phyloP scores from a whole-genome alignment of 2,797 vertebrate species.

The Hapalemur alaotrensis region DNA sequence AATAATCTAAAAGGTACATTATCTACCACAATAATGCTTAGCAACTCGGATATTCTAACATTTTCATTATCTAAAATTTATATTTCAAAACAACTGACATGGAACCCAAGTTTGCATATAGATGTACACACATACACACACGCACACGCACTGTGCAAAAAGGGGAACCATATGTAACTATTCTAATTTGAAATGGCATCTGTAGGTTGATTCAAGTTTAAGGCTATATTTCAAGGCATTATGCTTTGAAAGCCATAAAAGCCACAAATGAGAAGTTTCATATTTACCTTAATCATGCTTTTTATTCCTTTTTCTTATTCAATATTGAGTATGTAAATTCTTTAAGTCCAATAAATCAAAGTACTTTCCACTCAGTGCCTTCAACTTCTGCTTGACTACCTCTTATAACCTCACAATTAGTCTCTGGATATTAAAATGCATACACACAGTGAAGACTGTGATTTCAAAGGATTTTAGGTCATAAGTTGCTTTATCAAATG shows the following conservation, averaged over 20 bases:
- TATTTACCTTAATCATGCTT: conserved; percentile 59
- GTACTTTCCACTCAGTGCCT: conserved; percentile 65
- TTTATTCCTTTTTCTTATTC: conserved; percentile 60
- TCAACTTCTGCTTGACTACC: conserved; percentile 63
- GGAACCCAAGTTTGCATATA: background rate
- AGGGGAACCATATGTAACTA: conserved; percentile 2
- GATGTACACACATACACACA: background rate
- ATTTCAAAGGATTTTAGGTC: conserved; percentile 73
- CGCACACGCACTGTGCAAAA: conserved; percentile 12
- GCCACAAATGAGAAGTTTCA: conserved; percentile 64
- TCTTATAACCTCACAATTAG: conserved; percentile 77
- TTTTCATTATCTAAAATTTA: conserved; percentile 33
- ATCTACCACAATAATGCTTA: background rate
- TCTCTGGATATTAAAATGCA: conserved; percentile 76
- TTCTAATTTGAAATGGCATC: conserved; percentile 39
- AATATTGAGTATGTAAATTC: conserved; percentile 68
- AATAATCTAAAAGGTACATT: background rate
- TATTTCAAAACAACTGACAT: conserved; percentile 36
- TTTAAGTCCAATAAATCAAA: conserved; percentile 66
- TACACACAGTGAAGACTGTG: conserved; percentile 51
- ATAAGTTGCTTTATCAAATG: conserved; percentile 66
- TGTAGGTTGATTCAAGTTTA: conserved; percentile 53
- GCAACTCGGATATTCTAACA: background rate
- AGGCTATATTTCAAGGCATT: conserved; percentile 50
- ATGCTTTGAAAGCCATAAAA: conserved; percentile 21